Base-by-base conservation (phyloP, 2,797 vertebrate species). In the Lepus oiostolus region DNA sequence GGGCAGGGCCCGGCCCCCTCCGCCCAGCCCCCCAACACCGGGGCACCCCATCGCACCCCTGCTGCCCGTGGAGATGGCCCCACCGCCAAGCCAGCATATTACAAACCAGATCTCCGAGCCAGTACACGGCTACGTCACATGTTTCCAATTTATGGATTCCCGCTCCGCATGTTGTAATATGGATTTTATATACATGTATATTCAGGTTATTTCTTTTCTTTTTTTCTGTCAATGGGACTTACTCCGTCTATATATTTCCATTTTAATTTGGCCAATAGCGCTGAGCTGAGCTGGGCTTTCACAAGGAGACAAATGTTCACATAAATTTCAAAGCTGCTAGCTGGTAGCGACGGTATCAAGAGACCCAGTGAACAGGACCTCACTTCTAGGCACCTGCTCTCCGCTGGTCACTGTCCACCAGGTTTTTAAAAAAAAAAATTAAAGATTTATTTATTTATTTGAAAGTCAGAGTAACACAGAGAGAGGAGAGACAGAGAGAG, bases 101-200 rank as follows among this genome's bases (percentile, higher is more conserved):
- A 38, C 93, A 82, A 88, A 11, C 6, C 19, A 3, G 0, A 14
- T 47, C 92, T 62, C 17, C 13, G 16, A 35, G 84, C 74, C 80
- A 62, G 38, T 7, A 2, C 7, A n/a, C 22, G 76, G 47, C 12
- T 14, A 54, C 24, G 6, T 95, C 92, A 88, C 84, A 1, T 96
- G 96, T 90, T 92, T 94, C 87, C 52, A 72, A 38, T 91, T 98
- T 54, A 82, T 60, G 85, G 60, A n/a, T 95, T 93, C 71, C 90
- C 72, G n/a, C 65, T 54, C 50, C 14, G 80, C 86, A 2, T 75
- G 86, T 72, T 83, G 62, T 83, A 83, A 84, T 67, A 19, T 12
- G 32, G 76, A 83, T 77, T 93, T 92, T 79, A 90, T 70, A 14
- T 22, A 32, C 80, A 52, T 35, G 77, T 28, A 21, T 0, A 50